Conservation (phyloP, 1,140 invertebrate genomes). For the Andricus grossulariae region DNA sequence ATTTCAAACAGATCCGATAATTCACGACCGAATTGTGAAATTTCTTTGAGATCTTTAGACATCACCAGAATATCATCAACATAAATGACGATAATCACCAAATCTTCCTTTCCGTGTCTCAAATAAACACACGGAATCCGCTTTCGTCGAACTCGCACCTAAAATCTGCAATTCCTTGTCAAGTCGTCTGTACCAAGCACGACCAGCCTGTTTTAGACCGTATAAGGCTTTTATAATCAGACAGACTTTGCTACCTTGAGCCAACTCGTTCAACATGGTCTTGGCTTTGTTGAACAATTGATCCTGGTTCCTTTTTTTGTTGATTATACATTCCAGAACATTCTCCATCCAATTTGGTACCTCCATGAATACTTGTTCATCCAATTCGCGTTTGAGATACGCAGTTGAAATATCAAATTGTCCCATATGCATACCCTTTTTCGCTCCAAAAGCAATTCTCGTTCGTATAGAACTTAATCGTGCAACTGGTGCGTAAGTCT, state of each 20-base stretch:
- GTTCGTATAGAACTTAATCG: conserved; percentile 27
- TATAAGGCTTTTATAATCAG: no score
- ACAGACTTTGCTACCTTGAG: conserved; percentile 16
- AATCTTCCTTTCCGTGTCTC: neutral
- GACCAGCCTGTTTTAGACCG: no score
- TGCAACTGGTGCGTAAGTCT: no score
- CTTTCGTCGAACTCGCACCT: neutral
- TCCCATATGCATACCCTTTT: conserved; percentile 19
- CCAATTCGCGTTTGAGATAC: conserved; percentile 10
- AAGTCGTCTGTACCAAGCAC: no score
- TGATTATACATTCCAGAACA: neutral
- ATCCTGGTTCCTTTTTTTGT: neutral
- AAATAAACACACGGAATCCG: conserved; percentile 3
- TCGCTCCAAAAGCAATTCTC: neutral
- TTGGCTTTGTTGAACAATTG: no score
- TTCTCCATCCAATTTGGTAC: conserved; percentile 3
- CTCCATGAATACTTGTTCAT: conserved; percentile 33
- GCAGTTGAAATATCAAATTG: conserved; percentile 33
- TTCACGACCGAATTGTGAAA: neutral
- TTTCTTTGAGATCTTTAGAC: neutral
- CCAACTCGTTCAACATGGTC: neutral
- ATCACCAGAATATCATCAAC: no score
- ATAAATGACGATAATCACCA: conserved; percentile 17
- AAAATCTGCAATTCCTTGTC: conserved; percentile 9
- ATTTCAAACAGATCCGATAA: conserved; percentile 1